Base-by-base conservation (phyloP, 2,888 invertebrate species). In the Conus canariensis region DNA sequence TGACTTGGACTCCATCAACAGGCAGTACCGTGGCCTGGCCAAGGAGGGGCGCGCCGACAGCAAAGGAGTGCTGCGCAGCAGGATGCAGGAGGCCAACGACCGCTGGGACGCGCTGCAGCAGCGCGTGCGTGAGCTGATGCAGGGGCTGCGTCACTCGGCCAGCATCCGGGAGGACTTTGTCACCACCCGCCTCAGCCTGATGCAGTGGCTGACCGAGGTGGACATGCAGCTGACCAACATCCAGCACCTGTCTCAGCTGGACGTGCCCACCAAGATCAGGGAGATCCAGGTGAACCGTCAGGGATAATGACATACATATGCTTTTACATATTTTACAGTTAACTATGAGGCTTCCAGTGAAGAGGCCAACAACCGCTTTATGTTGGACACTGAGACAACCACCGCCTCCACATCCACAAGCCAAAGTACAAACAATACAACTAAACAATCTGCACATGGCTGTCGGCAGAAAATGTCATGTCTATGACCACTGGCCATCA, bases 51-150 rank as follows among this genome's bases (percentile, higher is more conserved):
- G 94, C 59, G 94, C 95, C 14, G 95, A 97, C 88, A 98, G 98
- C 95, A 97, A 98, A 88, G 97, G 97, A 93, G 97, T 97, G 88
- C 98, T 99, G 93, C 97, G 98, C 94, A 97, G 97, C 90, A 97
- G 98, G 95, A 97, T 98, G 94, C 97, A 97, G 59, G 97, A 97
- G 87, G 97, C 98, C 82, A 97, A 98, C 90, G 97, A 97, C 86
- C 97, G 98, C 95, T 98, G 98, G 98, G 96, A 96, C 91, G 91
- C 92, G 14, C 92, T 96, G 87, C 95, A 95, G 88, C 93, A 93
- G 59, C 92, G 93, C 25, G 93, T 94, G 87, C 93, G 94, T 0
- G 88, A 87, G 80, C 90, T 95, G 86, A 93, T 95, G 90, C 93
- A 94, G 56, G 93, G 94, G 60, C 92, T 95, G 87, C 92, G 93